Evolutionary conservation across 2,797 vertebrate genomes (phyloP), one percentile per base, ranked within the genome.

Genomic region (Sparidentex hasta): DNA sequence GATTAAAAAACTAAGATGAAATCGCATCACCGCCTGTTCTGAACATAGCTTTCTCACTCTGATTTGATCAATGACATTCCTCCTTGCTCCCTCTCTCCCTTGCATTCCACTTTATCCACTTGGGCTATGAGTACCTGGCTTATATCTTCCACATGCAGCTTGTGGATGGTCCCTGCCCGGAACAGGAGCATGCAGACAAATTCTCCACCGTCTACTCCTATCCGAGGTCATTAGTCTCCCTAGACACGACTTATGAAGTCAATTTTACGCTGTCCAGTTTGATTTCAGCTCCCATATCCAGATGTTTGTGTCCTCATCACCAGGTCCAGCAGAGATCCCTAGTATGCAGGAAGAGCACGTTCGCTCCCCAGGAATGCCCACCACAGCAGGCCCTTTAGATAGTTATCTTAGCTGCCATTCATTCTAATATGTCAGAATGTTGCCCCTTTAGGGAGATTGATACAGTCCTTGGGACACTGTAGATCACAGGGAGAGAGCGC

Each of bases 91-190:
- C 72, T 75, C 69, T 84, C 87, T 83, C 78, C 69, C 78, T 81
- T 82, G 80, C 94, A 95, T 95, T 95, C 95, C 94, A 88, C 89
- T 92, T 91, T 74, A 90, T 93, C 84, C 90, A 88, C 89, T 91
- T 74, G 83, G 90, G 87, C 87, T 78, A 7, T 63, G 91, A 91
- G 93, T 95, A 95, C 94, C 95, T 95, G 95, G 92, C 93, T 95
- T 96, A 93, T 95, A 92, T 96, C 94, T 95, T 94, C 95, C 95
- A 95, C 93, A 95, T 95, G 95, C 92, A 92, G 92, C 87, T 84
- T 84, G 87, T 81, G 87, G 93, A 91, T 63, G 88, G 91, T 90
- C 93, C 82, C 85, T 84, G 87, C 87, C 92, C 87, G 82, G 88
- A 94, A 94, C 93, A 85, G 91, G 88, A 95, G 94, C 93, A 85